Base-by-base conservation (phyloP, 2,888 invertebrate species). In the Blera fallax region DNA sequence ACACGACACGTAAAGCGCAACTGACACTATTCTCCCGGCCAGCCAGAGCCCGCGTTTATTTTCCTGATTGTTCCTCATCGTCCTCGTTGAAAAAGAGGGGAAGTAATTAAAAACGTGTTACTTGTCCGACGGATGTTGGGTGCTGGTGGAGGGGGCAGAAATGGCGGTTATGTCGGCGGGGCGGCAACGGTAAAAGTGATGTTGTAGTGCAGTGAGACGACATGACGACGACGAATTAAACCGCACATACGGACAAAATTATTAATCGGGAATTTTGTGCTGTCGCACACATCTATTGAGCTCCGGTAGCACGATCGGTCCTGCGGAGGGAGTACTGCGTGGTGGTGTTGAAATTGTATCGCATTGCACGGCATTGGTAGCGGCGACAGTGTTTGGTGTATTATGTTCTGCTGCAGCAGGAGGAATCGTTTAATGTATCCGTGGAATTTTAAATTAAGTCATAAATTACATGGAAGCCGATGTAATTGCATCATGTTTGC, bases 31-130 rank as follows among this genome's bases (percentile, higher is more conserved):
- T 5, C 54, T 37, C 34, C 11, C 16, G 37, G 37, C 34, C 11
- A 34, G 16, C 27, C 11, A 48, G 48, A 24, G 24, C 21, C 10
- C 11, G 48, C 11, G 16, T 34, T 32, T 18, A 27, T 16, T 27
- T n/a, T 52, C 37, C 29, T 21, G n/a, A n/a, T n/a, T n/a, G 54
- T 37, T 29, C n/a, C 24, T 29, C 37, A 54, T 64, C 18, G 24
- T 65, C n/a, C 50, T 52, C 37, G 45, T 58, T 10, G 45, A 8
- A 52, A 60, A 81, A 77, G 65, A 83, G 65, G 81, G 76, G 76
- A 77, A 72, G 85, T 85, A 85, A 85, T 85, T 85, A 85, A 85
- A 85, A 81, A 85, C 85, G 85, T 85, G 85, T 85, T 85, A 85
- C 85, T 85, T 85, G 70, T 85, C 85, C 52, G 85, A 85, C 81